Evolutionary conservation across 2,888 invertebrate genomes (phyloP).

Genomic region (Volucella inanis): DNA sequence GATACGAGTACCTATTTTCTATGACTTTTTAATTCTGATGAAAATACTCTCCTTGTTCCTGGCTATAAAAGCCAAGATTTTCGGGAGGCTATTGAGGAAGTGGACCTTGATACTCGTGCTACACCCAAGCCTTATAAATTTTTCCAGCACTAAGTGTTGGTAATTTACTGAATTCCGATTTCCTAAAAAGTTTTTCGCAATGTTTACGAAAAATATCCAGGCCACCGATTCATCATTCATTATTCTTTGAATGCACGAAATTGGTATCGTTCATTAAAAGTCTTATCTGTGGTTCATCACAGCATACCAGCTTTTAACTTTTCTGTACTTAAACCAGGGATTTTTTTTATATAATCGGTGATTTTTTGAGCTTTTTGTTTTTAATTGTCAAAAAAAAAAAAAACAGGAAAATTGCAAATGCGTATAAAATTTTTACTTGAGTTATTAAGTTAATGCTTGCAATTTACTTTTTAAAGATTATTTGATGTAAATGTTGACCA

Average conservation of each 20-base stretch:
- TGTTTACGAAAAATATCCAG: constrained; percentile 31
- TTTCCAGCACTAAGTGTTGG: constrained; percentile 7
- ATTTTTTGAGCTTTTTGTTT: too few relatives aligned
- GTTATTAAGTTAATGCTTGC: too few relatives aligned
- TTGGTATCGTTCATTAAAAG: constrained; percentile 34
- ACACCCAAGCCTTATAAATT: constrained; percentile 10
- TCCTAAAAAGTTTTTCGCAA: constrained; percentile 32
- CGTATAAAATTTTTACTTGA: too few relatives aligned
- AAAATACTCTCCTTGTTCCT: constrained; percentile 31
- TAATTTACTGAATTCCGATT: constrained; percentile 32
- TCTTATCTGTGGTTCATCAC: constrained; percentile 17
- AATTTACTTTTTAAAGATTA: too few relatives aligned
- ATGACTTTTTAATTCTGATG: constrained; percentile 24
- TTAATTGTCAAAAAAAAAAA: too few relatives aligned
- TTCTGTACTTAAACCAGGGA: not conserved
- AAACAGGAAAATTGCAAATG: too few relatives aligned
- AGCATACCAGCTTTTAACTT: constrained; percentile 48
- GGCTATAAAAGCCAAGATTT: constrained; percentile 11
- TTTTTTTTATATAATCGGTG: constrained; percentile 6
- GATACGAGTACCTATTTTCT: constrained; percentile 3
- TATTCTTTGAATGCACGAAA: constrained; percentile 38
- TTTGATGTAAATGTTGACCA: too few relatives aligned
- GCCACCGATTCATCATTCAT: constrained; percentile 25
- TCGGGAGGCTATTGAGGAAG: constrained; percentile 21
- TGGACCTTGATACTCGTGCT: constrained; percentile 11